Evolutionary conservation across 2,797 vertebrate genomes (phyloP), one percentile per base, ranked within the genome.

Genomic region (Enteromius anoplus): DNA sequence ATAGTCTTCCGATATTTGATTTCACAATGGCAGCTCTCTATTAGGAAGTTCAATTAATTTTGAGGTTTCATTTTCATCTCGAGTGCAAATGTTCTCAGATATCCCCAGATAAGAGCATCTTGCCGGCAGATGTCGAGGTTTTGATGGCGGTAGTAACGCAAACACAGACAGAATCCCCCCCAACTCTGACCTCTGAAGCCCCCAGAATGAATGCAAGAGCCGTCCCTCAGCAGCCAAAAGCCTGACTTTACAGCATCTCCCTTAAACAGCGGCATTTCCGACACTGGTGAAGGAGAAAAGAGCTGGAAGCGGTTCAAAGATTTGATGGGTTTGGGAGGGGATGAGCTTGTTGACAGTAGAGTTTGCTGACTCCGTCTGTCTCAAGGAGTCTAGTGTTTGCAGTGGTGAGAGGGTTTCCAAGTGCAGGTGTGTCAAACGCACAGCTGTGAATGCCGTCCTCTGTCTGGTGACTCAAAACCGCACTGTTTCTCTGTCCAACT

Each of bases 401-500:
- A 47, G 55, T 68, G 40, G 40, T 86, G 71, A 9, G 32, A 64
- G 6, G 2, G 8, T 86, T 81, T 85, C 58, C 62, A 70, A 83
- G 72, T 45, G 40, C 80, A 86, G 88, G 81, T 88, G 81, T 60
- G 72, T 53, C 42, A 81, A 78, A 47, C 40, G 68, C 80, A 49
- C 83, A 79, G 65, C 51, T 81, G 75, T 86, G 70, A 85, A 85
- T 82, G 45, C 72, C 26, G n/a, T 79, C 65, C 34, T 55, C 64
- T 85, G 81, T 85, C 71, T 85, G 83, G 85, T 89, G 86, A 88
- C 60, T 84, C 75, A 88, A 85, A 86, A 80, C 73, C 80, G 40
- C 64, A 79, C 69, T 34, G 73, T 86, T 72, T 86, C 66, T 81
- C 81, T 85, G 49, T 8, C 45, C 64, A 21, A 65, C 65, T 81